These are phyloP conservation scores for Brachionus asplanchnoidis DNA, from an alignment of 1,140 invertebrate species.

Conservation along the genomic window DNA sequence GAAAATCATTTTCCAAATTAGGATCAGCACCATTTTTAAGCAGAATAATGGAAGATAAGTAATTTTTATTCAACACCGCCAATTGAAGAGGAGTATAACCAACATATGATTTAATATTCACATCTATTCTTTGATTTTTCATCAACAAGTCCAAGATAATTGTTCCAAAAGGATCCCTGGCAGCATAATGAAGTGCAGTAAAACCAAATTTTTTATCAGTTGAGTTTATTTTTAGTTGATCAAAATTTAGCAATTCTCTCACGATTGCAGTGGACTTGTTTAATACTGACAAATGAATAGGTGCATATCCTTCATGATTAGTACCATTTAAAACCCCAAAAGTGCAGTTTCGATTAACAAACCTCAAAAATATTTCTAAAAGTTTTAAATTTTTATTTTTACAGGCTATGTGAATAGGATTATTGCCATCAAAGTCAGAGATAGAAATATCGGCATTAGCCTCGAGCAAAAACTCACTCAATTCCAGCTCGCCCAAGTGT, in stretches of 20 bases:
- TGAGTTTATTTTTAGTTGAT: not conserved
- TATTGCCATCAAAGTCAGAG: not conserved
- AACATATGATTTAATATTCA: not conserved
- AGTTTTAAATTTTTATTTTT: not conserved
- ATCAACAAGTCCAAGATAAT: not conserved
- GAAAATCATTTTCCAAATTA: constrained; percentile 4
- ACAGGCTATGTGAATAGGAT: constrained; percentile 3
- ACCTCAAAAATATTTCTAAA: not conserved
- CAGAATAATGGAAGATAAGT: not conserved
- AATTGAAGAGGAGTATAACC: not conserved
- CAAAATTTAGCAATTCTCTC: not conserved
- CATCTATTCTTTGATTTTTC: not conserved
- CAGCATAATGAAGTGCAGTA: not conserved
- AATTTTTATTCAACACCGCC: not conserved
- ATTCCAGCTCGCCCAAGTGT: not conserved
- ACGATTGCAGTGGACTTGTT: not conserved
- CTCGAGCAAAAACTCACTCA: not conserved
- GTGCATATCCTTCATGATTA: constrained; percentile 1
- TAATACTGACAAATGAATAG: not conserved
- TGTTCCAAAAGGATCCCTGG: not conserved
- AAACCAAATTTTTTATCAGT: not conserved
- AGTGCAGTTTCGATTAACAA: not conserved
- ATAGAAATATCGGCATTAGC: not conserved
- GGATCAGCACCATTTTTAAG: not conserved
- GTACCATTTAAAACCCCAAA: not conserved